Percentiles rank a stretch among this genome's conserved stretches.
Evolutionary conservation across 2,113 vertebrate genomes (phyloP).

Genomic region (Reinhardtius hippoglossoides): DNA sequence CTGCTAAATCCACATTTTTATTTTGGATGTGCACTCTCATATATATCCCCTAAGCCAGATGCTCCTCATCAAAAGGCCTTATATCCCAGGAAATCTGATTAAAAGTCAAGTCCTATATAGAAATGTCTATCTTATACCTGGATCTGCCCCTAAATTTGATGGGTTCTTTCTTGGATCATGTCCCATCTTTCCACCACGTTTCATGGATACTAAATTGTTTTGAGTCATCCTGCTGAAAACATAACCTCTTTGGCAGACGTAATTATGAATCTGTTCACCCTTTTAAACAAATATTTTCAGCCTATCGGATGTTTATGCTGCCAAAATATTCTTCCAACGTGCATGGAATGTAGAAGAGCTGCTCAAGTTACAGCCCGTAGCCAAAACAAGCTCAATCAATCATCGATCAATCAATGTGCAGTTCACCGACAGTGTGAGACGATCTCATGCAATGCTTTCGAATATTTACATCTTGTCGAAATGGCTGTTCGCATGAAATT

Average conservation of each 20-base stretch:
- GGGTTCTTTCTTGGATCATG: too few species aligned
- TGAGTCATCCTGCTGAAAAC: background rate
- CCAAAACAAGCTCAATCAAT: background rate
- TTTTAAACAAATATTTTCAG: slow-evolving; percentile 9
- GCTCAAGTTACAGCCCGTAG: background rate
- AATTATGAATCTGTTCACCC: background rate
- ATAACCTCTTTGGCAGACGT: background rate
- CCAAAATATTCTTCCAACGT: slow-evolving; percentile 1
- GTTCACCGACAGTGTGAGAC: background rate
- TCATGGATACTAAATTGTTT: too few species aligned
- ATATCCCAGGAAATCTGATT: too few species aligned
- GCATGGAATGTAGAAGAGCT: background rate
- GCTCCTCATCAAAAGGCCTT: too few species aligned
- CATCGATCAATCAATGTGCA: background rate
- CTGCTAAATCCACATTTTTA: too few species aligned
- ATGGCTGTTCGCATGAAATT: slow-evolving; percentile 5
- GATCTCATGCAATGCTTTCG: background rate
- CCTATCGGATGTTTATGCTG: background rate
- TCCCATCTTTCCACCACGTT: too few species aligned
- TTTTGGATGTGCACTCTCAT: too few species aligned
- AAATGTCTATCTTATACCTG: too few species aligned
- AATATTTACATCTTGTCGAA: slow-evolving; percentile 22
- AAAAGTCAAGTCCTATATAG: too few species aligned
- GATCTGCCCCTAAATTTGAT: too few species aligned
- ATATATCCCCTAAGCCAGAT: too few species aligned